Base-by-base conservation (phyloP, 2,888 invertebrate genomes). In the Polyploca ridens region DNA sequence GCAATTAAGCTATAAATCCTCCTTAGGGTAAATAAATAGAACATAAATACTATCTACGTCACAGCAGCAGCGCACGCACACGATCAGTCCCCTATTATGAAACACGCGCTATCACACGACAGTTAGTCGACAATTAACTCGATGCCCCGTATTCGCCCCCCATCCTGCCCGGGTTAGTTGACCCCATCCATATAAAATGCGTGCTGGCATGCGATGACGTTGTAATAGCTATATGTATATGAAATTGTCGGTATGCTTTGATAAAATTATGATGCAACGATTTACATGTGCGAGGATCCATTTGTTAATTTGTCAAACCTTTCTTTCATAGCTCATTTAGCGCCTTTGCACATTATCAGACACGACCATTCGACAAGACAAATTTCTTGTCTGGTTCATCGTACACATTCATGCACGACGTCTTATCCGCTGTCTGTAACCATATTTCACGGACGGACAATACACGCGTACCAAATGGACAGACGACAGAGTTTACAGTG, bases 51-150 rank as follows among this genome's bases (percentile, higher is more conserved):
- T 38, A 14, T 44, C 5, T 44, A 44, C 44, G 46, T 46, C 46
- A 46, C 46, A 46, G 46, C 38, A 16, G 14, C 1, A n/a, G 33
- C 38, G 1, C 14, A 6, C 35, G 3, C 16, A 19, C 38, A 11
- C 33, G 4, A 19, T 10, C 60, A 7, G 27, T 13, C 41, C 61
- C 66, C 67, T 69, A 78, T 81, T 78, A 81, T 74, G 73, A 73
- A 74, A 83, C 63, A 70, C 73, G 13, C 44, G 41, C 61, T 61
- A 61, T 61, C 61, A 78, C 80, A 83, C 79, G 81, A 76, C 79
- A 69, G 76, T 79, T 76, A 78, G 54, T 10, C 66, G 76, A 78
- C 83, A 84, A 84, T 84, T 84, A 84, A 77, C 71, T 68, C 66
- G 46, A 69, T 78, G 78, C 64, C 80, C 80, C 75, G 73, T 69